Evolutionary conservation across 2,888 invertebrate species (phyloP).

Genomic region (Campopleginae sp.): DNA sequence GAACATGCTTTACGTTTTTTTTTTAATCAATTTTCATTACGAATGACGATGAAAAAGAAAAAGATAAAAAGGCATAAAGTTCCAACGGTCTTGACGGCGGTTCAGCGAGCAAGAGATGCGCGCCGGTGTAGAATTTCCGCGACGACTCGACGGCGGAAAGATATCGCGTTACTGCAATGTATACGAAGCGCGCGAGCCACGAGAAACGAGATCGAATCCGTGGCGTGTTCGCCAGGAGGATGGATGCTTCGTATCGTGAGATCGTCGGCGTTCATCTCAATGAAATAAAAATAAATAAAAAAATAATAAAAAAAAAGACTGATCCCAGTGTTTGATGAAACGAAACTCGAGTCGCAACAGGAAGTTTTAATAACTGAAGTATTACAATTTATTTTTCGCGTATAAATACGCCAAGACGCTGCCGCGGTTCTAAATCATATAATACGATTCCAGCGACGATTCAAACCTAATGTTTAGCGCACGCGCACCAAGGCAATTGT

Average conservation of each 20-base stretch:
- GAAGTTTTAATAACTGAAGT: neutral
- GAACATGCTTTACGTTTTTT: neutral
- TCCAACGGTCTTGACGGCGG: neutral
- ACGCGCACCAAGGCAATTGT: neutral
- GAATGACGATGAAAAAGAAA: neutral
- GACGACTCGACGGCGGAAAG: neutral
- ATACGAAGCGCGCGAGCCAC: neutral
- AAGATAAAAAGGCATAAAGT: no score
- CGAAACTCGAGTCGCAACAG: neutral
- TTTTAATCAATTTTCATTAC: neutral
- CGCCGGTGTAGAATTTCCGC: conserved; percentile 4
- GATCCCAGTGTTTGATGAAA: neutral
- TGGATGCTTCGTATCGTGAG: conserved; percentile 1
- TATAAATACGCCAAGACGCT: no score
- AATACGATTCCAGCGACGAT: neutral
- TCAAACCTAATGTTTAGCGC: neutral
- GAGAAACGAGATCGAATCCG: neutral
- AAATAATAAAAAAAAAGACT: neutral
- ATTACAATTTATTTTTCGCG: neutral
- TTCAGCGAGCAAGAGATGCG: neutral
- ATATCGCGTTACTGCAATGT: neutral
- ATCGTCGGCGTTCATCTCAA: neutral
- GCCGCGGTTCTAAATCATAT: no score
- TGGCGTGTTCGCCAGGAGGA: neutral
- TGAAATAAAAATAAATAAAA: neutral